phyloP scores from a whole-genome alignment of 1,140 invertebrate species.

The Listronotus bonariensis region DNA sequence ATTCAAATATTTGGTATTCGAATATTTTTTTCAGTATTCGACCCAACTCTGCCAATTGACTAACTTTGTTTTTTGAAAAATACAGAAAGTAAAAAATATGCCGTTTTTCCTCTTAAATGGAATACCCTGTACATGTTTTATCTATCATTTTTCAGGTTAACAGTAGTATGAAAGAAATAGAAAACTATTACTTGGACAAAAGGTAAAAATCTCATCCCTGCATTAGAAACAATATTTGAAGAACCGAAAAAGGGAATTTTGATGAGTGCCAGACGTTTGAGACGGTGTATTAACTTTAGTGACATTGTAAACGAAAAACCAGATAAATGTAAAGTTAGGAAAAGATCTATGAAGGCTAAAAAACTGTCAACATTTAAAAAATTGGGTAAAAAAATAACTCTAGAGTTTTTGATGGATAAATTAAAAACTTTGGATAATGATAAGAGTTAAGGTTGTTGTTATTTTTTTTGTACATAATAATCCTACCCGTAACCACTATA shows the following conservation, averaged over 20 bases:
- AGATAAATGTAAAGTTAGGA: constrained; percentile 16
- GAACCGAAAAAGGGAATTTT: constrained; percentile 2
- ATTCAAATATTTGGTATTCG: too few relatives aligned
- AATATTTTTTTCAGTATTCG: too few relatives aligned
- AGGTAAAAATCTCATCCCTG: constrained; percentile 10
- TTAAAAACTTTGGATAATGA: constrained; percentile 5
- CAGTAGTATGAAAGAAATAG: constrained; percentile 6
- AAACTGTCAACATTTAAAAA: constrained; percentile 13
- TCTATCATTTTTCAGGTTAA: constrained; percentile 6
- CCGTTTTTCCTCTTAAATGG: too few relatives aligned
- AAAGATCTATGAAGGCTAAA: constrained; percentile 11
- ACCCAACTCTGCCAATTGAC: too few relatives aligned
- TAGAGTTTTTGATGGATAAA: constrained; percentile 2
- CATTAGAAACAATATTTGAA: constrained; percentile 20
- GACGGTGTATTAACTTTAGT: constrained; percentile 1
- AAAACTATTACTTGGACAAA: constrained; percentile 19
- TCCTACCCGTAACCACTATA: too few relatives aligned
- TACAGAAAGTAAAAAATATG: too few relatives aligned
- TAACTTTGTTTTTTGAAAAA: too few relatives aligned
- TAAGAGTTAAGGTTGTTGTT: too few relatives aligned
- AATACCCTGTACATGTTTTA: too few relatives aligned
- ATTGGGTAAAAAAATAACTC: constrained; percentile 6
- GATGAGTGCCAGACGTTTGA: constrained; percentile 10
- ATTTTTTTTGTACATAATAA: too few relatives aligned
- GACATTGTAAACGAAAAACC: neutral